These are phyloP conservation scores for Oenanthe melanoleuca DNA, from an alignment of 2,113 vertebrate species.

Conservation along the genomic window DNA sequence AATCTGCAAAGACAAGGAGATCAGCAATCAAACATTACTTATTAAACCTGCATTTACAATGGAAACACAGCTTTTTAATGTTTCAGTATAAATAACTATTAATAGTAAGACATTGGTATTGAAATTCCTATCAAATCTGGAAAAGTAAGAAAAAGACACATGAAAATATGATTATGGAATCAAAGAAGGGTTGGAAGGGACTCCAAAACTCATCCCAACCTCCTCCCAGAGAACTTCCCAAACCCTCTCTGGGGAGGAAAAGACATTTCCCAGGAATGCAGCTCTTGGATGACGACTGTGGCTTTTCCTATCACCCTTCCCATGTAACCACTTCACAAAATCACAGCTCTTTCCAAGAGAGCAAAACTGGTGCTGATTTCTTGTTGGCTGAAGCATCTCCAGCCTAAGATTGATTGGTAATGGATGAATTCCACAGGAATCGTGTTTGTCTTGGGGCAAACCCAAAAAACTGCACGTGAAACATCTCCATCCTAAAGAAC, in stretches of 20 bases:
- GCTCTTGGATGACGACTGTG: background rate
- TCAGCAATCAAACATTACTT: background rate
- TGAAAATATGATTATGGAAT: background rate
- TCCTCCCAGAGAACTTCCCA: background rate
- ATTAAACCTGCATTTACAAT: background rate
- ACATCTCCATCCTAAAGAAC: background rate
- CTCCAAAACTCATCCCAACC: background rate
- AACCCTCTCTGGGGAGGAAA: background rate
- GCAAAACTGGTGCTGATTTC: background rate
- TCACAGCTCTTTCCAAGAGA: background rate
- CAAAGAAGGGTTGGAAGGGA: background rate
- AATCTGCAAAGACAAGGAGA: background rate
- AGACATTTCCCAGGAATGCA: background rate
- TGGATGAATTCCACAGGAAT: background rate
- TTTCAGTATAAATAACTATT: no score
- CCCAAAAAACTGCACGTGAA: background rate
- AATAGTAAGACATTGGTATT: background rate
- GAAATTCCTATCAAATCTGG: no score
- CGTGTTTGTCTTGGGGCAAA: background rate
- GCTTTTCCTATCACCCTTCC: background rate
- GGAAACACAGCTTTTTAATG: background rate
- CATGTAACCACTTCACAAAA: background rate
- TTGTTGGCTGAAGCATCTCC: background rate
- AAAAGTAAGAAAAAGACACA: no score
- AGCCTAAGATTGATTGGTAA: background rate